A percentile compares a stretch with the other conserved stretches of the same genome.
phyloP scores from a whole-genome alignment of 2,113 vertebrate genomes.

The Cyanocitta stelleri region DNA sequence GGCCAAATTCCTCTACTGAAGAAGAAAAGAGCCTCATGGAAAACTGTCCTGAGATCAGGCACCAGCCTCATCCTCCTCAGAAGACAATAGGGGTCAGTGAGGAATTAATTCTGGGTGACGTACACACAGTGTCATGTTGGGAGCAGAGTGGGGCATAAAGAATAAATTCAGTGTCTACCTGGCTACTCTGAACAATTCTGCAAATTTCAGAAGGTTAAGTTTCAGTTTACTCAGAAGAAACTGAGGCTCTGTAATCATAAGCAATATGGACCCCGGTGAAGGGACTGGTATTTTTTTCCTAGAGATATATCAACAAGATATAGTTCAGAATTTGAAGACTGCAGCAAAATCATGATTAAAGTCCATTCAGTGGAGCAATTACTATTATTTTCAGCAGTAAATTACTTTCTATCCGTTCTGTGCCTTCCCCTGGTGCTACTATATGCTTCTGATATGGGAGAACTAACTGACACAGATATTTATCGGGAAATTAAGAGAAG shows the following conservation, averaged over 20 bases:
- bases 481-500: not conserved
- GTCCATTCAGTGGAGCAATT: not conserved
- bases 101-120: not conserved
- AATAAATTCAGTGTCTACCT: not conserved
- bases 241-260: not conserved
- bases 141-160: not conserved
- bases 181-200: not conserved
- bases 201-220: not conserved
- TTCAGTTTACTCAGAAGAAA: not conserved
- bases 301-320: not conserved
- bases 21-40: not conserved
- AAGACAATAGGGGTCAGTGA: not conserved
- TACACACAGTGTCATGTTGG: not conserved
- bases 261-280: accelerated
- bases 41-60: not conserved
- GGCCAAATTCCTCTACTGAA: not conserved
- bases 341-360: not conserved
- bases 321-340: not conserved
- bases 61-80: not conserved
- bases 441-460: not conserved
- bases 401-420: not conserved
- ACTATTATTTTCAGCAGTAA: not conserved
- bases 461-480: not conserved
- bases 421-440: not conserved
- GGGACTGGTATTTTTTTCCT: not conserved